phyloP scores from a whole-genome alignment of 1,140 invertebrate genomes.

The Vanessa atalanta region DNA sequence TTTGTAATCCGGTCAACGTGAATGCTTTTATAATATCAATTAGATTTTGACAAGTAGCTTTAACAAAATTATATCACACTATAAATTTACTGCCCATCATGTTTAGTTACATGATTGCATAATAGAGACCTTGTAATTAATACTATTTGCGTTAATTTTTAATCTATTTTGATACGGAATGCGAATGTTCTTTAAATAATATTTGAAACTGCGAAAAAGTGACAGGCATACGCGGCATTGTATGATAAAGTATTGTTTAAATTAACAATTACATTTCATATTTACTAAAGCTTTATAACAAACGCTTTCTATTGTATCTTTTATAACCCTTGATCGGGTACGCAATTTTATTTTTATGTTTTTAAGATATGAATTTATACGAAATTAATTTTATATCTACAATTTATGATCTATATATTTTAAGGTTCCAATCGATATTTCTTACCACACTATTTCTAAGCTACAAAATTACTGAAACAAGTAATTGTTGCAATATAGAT shows the following conservation, averaged over 20 bases:
- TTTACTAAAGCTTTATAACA: neutral
- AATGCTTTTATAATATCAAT: too few relatives aligned
- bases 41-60: neutral
- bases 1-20: too few relatives aligned
- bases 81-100: neutral
- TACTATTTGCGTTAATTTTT: conserved; percentile 8
- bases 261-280: neutral
- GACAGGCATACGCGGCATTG: conserved; percentile 11
- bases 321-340: too few relatives aligned
- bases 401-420: too few relatives aligned
- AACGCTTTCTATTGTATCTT: too few relatives aligned
- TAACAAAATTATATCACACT: neutral
- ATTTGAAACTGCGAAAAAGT: conserved; percentile 22
- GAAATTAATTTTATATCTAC: too few relatives aligned
- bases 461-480: too few relatives aligned
- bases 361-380: too few relatives aligned
- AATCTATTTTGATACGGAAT: conserved; percentile 25
- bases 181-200: conserved; percentile 18
- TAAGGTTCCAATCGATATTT: too few relatives aligned
- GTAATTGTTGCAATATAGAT: too few relatives aligned
- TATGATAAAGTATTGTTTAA: neutral
- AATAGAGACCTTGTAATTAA: conserved; percentile 12
- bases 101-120: neutral
- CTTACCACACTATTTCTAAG: too few relatives aligned
- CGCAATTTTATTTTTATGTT: too few relatives aligned